Conservation (phyloP, 2,888 invertebrate species). For the Cosmopolites sordidus region DNA sequence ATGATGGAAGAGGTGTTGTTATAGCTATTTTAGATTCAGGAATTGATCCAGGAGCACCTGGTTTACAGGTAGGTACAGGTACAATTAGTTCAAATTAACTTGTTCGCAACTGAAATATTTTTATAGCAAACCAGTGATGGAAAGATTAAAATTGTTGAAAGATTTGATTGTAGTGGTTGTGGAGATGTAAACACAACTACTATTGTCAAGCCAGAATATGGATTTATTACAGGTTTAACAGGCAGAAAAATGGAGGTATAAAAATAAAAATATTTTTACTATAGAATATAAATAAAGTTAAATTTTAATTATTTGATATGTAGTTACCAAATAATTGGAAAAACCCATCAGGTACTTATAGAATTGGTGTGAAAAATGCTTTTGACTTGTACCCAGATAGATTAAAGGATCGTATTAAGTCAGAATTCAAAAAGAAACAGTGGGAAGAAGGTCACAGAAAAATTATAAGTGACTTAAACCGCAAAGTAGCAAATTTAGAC, state of each 20-base stretch:
- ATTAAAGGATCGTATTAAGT: constrained; percentile 72
- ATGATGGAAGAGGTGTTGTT: constrained; percentile 85
- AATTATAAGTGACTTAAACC: constrained; percentile 71
- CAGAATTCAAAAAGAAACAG: constrained; percentile 68
- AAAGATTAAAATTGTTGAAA: constrained; percentile 87
- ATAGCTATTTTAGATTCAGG: constrained; percentile 98
- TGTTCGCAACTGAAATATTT: constrained; percentile 10
- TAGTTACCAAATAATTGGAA: constrained; percentile 78
- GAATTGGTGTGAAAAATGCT: constrained; percentile 81
- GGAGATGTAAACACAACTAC: constrained; percentile 93
- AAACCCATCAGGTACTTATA: constrained; percentile 80
- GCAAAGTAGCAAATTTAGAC: constrained; percentile 74
- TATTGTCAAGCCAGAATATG: constrained; percentile 64
- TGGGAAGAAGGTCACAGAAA: constrained; percentile 85
- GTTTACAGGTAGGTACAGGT: constrained; percentile 69
- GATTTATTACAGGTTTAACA: constrained; percentile 76
- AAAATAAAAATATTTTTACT: background rate
- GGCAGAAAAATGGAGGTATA: constrained; percentile 83
- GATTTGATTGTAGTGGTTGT: constrained; percentile 93
- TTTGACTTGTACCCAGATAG: constrained; percentile 83
- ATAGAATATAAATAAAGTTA: background rate
- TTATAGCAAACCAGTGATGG: constrained; percentile 81
- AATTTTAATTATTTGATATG: background rate
- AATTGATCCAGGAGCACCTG: constrained; percentile 93
- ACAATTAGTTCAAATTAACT: too few relatives aligned